A percentile compares a stretch with the other conserved stretches of the same genome.
phyloP scores from a whole-genome alignment of 2,888 invertebrate genomes.

The Lasioglossum morio region DNA sequence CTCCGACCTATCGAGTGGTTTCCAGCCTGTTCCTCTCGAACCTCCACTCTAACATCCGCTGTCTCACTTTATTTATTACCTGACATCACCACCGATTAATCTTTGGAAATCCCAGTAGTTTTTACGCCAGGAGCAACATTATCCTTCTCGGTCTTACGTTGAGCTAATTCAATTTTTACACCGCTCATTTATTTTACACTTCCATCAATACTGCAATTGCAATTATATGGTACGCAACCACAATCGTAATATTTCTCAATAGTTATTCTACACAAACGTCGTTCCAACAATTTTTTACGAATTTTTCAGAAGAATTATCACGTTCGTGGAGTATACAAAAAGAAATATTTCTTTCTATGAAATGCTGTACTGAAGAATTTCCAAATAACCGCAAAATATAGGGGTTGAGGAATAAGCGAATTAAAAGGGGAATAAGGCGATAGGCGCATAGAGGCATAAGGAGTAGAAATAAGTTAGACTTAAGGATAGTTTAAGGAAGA shows the following conservation, averaged over 20 bases:
- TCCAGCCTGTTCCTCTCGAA: conserved; percentile 22
- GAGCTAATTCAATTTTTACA: neutral
- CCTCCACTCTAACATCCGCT: neutral
- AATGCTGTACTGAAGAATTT: too few relatives aligned
- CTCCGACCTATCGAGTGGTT: conserved; percentile 12
- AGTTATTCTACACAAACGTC: neutral
- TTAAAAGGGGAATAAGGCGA: too few relatives aligned
- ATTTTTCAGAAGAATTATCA: neutral
- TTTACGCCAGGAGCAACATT: too few relatives aligned
- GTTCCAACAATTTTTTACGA: neutral
- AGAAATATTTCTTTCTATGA: too few relatives aligned
- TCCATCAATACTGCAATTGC: neutral
- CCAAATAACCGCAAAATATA: too few relatives aligned
- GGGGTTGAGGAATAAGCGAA: too few relatives aligned
- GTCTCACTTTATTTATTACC: neutral
- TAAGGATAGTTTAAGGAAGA: too few relatives aligned
- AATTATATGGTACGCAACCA: neutral
- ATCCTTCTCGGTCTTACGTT: neutral
- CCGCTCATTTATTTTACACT: neutral
- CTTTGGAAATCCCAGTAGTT: too few relatives aligned
- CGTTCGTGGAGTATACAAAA: too few relatives aligned
- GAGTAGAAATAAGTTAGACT: too few relatives aligned
- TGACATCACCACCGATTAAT: neutral
- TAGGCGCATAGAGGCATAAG: too few relatives aligned
- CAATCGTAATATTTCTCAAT: neutral